phyloP scores from a whole-genome alignment of 2,113 vertebrate genomes.

The Trogon surrucura region DNA sequence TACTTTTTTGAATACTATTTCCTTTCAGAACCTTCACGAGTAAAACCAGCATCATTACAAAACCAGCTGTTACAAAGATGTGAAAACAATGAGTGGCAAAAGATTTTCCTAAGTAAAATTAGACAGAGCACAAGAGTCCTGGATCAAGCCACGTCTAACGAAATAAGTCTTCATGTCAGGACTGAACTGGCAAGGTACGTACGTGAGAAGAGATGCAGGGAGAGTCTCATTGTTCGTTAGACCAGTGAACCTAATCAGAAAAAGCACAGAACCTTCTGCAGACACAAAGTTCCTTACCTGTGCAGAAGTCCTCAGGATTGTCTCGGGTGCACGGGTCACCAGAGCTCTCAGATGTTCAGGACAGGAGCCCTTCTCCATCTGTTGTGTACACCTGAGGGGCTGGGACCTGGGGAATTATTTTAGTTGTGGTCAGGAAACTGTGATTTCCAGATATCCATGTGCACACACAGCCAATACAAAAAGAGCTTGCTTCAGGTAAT shows the following conservation, averaged over 20 bases:
- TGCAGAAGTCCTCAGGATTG: neutral
- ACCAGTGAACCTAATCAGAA: neutral
- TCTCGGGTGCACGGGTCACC: too few relatives aligned
- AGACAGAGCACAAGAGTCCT: fast-evolving
- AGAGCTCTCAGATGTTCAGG: neutral
- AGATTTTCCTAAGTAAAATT: neutral
- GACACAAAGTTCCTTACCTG: neutral
- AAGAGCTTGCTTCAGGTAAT: neutral
- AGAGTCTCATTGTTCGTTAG: neutral
- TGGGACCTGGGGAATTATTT: neutral
- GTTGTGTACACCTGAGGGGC: neutral
- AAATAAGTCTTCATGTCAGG: neutral
- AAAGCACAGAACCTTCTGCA: neutral
- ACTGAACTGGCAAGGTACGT: neutral
- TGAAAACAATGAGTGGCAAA: neutral
- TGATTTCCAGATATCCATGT: neutral
- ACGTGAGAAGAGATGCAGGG: neutral
- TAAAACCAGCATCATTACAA: neutral
- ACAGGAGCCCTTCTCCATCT: neutral
- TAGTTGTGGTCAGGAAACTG: neutral
- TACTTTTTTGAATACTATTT: neutral
- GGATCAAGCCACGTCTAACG: neutral
- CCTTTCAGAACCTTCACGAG: neutral
- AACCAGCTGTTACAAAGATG: neutral
- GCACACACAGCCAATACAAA: neutral